Evolutionary conservation across 2,113 vertebrate genomes (phyloP).

Genomic region (Brachirus orientalis): DNA sequence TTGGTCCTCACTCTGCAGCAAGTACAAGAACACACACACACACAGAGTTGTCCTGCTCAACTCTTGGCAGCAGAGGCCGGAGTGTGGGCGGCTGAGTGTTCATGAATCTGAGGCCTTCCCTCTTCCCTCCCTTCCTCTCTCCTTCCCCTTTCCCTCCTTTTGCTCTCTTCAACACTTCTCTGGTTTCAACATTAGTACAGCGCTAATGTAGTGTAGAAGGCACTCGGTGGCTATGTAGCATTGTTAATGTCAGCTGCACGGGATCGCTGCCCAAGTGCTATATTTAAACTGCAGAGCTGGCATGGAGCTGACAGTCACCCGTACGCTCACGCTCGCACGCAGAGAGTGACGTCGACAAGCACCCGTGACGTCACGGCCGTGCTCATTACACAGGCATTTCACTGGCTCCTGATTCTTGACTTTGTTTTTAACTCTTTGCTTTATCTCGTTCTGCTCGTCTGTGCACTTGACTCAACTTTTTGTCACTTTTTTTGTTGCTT

Average conservation of each 20-base stretch:
- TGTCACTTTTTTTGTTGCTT: constrained; percentile 9
- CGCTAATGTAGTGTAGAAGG: constrained; percentile 48
- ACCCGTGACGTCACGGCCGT: constrained; percentile 56
- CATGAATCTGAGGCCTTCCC: constrained; percentile 72
- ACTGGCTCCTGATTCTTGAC: constrained; percentile 6
- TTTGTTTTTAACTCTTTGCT: background rate
- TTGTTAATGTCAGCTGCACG: constrained; percentile 68
- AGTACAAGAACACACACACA: constrained; percentile 49
- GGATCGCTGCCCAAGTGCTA: constrained; percentile 63
- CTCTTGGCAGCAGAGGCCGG: constrained; percentile 65
- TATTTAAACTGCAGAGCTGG: constrained; percentile 72
- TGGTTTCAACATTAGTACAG: constrained; percentile 56
- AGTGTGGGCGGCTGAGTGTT: constrained; percentile 79
- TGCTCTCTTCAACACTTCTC: constrained; percentile 58
- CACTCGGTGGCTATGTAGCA: constrained; percentile 45
- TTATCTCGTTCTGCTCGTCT: background rate
- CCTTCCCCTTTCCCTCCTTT: constrained; percentile 20
- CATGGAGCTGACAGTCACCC: constrained; percentile 43
- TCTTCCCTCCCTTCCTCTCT: constrained; percentile 16
- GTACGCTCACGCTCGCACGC: constrained; percentile 23
- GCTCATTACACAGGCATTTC: constrained; percentile 26
- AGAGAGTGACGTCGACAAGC: constrained; percentile 52
- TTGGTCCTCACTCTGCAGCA: too few species aligned
- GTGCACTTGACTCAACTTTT: background rate
- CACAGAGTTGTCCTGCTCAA: constrained; percentile 60